Evolutionary conservation across 1,140 invertebrate species (phyloP).

Genomic region (Aphaenogaster floridana): DNA sequence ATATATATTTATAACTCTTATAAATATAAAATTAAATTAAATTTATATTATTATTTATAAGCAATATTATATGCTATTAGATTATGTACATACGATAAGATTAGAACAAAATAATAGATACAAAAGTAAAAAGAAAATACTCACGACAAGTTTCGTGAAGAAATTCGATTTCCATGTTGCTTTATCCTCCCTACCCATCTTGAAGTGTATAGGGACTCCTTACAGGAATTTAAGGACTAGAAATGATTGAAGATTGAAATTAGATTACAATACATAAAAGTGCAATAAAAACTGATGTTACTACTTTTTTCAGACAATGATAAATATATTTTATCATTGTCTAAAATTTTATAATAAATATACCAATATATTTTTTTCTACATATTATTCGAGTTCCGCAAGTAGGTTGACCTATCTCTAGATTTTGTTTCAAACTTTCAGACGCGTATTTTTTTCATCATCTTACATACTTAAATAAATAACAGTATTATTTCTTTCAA

Average conservation of each 20-base stretch:
- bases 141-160: slow-evolving; percentile 98
- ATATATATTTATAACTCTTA: not conserved
- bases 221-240: slow-evolving; percentile 93
- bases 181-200: slow-evolving; percentile 99
- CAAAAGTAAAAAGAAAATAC: slow-evolving; percentile 83
- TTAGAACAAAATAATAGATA: not conserved
- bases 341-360: slow-evolving; percentile 36
- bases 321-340: too few species aligned
- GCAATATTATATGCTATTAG: not conserved
- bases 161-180: slow-evolving; percentile 99
- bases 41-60: not conserved
- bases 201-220: slow-evolving; percentile 92
- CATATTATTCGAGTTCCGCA: slow-evolving; percentile 56
- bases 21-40: not conserved
- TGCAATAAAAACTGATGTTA: not conserved
- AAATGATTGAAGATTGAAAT: slow-evolving; percentile 73
- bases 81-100: not conserved
- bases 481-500: not conserved
- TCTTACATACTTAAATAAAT: slow-evolving; percentile 9
- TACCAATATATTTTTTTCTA: slow-evolving; percentile 61
- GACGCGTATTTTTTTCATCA: slow-evolving; percentile 80
- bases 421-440: slow-evolving; percentile 78
- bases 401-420: slow-evolving; percentile 87
- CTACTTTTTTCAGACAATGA: slow-evolving; percentile 75
- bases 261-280: not conserved